A percentile compares a stretch with the other conserved stretches of the same genome.
Conservation (phyloP, 2,113 vertebrate genomes). For the Puntigrus tetrazona region DNA sequence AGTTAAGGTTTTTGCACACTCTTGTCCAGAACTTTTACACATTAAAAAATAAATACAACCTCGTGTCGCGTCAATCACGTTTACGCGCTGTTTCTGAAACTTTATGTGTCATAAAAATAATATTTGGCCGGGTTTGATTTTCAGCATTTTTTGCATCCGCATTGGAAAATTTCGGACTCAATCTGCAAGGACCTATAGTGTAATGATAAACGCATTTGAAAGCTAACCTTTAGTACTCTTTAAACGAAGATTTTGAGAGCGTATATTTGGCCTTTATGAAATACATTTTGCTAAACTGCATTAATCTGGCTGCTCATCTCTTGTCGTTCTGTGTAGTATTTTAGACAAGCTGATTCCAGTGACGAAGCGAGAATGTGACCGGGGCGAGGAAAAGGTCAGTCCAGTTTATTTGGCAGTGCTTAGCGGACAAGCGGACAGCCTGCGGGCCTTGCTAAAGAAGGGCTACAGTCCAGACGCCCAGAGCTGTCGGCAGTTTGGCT, state of each 20-base stretch:
- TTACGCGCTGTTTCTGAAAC: too few relatives aligned
- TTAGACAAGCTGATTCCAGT: slow-evolving; percentile 76
- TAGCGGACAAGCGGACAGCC: slow-evolving; percentile 68
- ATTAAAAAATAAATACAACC: too few relatives aligned
- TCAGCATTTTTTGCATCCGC: too few relatives aligned
- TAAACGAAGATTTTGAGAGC: background rate
- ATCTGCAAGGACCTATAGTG: too few relatives aligned
- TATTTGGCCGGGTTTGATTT: too few relatives aligned
- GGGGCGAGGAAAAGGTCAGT: slow-evolving; percentile 80
- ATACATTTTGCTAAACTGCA: too few relatives aligned
- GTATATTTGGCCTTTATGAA: slow-evolving; percentile 2
- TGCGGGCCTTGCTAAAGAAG: slow-evolving; percentile 76
- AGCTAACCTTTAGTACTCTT: slow-evolving; percentile 8
- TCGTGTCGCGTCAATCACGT: too few relatives aligned
- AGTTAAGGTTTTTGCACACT: background rate
- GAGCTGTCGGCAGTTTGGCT: slow-evolving; percentile 67
- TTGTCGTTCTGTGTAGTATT: slow-evolving; percentile 62
- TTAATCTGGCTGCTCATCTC: background rate
- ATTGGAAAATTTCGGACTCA: too few relatives aligned
- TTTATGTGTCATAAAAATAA: too few relatives aligned
- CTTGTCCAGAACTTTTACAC: too few relatives aligned
- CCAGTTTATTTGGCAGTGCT: slow-evolving; percentile 87
- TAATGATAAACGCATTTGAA: background rate
- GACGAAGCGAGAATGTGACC: slow-evolving; percentile 78
- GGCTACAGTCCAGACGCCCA: slow-evolving; percentile 91